Evolutionary conservation across 1,140 invertebrate genomes (phyloP).

Genomic region (Hyposmocoma kahamanoa): DNA sequence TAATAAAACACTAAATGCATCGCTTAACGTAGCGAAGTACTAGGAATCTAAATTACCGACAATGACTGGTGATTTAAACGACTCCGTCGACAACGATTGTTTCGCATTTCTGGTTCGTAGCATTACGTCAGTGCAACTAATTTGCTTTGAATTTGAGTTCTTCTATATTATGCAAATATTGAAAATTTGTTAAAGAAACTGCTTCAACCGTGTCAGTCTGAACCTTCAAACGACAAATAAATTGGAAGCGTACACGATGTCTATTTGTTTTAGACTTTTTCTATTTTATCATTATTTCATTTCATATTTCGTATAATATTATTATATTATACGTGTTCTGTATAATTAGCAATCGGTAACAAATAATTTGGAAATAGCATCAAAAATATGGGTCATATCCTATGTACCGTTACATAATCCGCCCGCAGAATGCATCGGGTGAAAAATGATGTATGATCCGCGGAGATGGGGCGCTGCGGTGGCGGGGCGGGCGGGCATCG

Average conservation of each 20-base stretch:
- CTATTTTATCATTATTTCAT: too few relatives aligned
- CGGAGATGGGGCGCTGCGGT: constrained; percentile 43
- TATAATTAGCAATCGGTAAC: too few relatives aligned
- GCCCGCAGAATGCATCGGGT: constrained; percentile 47
- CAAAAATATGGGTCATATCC: constrained; percentile 52
- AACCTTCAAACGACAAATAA: too few relatives aligned
- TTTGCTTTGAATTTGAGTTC: constrained; percentile 41
- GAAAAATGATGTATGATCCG: constrained; percentile 53
- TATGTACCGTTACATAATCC: constrained; percentile 68
- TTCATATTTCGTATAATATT: too few relatives aligned
- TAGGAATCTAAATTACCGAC: constrained; percentile 49
- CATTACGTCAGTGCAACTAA: constrained; percentile 51
- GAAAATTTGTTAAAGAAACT: neutral
- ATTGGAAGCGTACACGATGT: too few relatives aligned
- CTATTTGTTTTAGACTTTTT: too few relatives aligned
- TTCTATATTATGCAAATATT: constrained; percentile 36
- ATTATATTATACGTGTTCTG: too few relatives aligned
- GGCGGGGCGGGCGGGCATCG: constrained; percentile 26
- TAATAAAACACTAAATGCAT: constrained; percentile 5
- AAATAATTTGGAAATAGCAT: too few relatives aligned
- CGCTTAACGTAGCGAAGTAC: constrained; percentile 27
- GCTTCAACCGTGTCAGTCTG: too few relatives aligned
- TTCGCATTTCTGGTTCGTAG: constrained; percentile 50
- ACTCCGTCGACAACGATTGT: constrained; percentile 42
- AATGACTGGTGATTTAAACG: constrained; percentile 45